Percentiles rank a stretch among this genome's conserved stretches.
phyloP scores from a whole-genome alignment of 2,797 vertebrate species.

The Sphenopsis melanotis region DNA sequence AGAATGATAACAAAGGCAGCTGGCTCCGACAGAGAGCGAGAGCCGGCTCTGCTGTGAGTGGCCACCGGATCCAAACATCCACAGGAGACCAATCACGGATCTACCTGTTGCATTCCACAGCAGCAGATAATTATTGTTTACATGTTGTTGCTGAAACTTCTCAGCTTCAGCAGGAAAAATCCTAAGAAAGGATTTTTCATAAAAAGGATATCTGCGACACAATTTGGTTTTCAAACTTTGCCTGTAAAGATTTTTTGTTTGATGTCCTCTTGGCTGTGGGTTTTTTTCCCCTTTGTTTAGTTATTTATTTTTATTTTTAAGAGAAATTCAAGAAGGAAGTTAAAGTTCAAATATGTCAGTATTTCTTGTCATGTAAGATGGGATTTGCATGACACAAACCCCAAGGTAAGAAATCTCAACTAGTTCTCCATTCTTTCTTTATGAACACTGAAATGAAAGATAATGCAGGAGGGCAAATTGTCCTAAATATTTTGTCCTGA shows the following conservation, averaged over 20 bases:
- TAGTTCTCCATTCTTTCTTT: not conserved
- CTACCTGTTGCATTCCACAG: no score
- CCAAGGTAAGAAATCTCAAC: not conserved
- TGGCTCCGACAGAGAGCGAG: no score
- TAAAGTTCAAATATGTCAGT: not conserved
- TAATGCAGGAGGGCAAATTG: not conserved
- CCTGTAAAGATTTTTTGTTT: not conserved
- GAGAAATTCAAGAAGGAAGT: not conserved
- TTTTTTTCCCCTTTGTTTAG: not conserved
- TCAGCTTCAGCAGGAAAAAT: no score
- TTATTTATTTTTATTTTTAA: not conserved
- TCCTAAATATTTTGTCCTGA: not conserved
- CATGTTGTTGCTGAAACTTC: no score
- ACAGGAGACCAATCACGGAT: no score
- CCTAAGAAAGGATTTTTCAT: no score
- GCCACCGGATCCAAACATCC: no score
- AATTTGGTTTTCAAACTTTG: not conserved
- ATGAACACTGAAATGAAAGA: not conserved
- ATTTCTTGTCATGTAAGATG: not conserved
- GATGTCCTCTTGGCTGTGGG: fast-evolving
- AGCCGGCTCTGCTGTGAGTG: no score
- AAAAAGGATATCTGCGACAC: no score
- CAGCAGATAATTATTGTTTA: no score
- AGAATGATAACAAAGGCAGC: no score
- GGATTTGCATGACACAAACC: not conserved